These are phyloP conservation scores for Nycticebus coucang DNA, from an alignment of 2,113 vertebrate genomes.

Conservation along the genomic window DNA sequence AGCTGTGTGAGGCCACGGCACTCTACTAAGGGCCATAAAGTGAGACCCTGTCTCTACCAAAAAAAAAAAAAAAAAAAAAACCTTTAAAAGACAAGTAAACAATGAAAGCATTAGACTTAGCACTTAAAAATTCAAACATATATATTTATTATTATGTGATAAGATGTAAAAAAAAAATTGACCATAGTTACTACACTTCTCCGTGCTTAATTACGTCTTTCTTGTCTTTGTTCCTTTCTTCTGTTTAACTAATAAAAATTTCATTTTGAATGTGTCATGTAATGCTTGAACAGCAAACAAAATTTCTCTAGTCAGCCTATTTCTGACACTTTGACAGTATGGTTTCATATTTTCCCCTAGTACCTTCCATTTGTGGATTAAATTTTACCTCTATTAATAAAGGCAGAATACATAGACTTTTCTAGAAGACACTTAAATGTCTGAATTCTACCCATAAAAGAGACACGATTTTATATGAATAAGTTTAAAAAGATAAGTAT, in stretches of 20 bases:
- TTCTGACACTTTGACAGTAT: neutral
- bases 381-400: constrained; percentile 16
- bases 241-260: neutral
- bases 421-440: constrained; percentile 10
- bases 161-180: constrained; percentile 12
- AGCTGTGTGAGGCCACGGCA: too few relatives aligned
- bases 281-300: neutral
- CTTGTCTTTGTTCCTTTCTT: neutral
- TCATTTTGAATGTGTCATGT: neutral
- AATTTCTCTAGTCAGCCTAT: neutral
- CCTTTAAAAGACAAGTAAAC: neutral
- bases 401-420: neutral
- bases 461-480: neutral
- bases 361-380: neutral
- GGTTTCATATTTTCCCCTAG: neutral
- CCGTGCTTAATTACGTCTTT: neutral
- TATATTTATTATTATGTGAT: neutral
- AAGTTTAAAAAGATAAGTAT: constrained; percentile 42
- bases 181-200: neutral
- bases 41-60: too few relatives aligned
- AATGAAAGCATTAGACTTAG: neutral
- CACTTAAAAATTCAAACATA: constrained; percentile 8
- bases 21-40: too few relatives aligned
- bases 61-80: too few relatives aligned
- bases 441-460: neutral